phyloP scores from a whole-genome alignment of 1,140 invertebrate genomes.

The Subanguina moxae region DNA sequence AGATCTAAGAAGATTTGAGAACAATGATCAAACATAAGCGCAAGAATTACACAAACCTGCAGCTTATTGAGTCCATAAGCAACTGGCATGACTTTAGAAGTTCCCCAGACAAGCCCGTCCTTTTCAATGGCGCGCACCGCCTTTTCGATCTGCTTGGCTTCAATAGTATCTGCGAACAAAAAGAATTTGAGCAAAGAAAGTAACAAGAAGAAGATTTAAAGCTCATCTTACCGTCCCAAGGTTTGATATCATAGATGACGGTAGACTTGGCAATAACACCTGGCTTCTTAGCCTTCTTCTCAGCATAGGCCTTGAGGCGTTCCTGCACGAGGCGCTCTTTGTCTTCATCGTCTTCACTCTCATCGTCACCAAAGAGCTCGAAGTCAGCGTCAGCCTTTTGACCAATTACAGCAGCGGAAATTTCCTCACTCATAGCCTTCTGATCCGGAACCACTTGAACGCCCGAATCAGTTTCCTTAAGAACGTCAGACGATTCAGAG shows the following conservation, averaged over 20 bases:
- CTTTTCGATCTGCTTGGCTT: constrained; percentile 78
- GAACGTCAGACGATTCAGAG: no score
- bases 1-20: no score
- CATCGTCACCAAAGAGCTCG: constrained; percentile 78
- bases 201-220: background rate
- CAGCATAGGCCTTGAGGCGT: constrained; percentile 77
- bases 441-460: no score
- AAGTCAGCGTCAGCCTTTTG: constrained; percentile 68
- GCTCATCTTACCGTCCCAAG: constrained; percentile 8
- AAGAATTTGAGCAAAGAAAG: constrained; percentile 54
- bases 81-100: constrained; percentile 79
- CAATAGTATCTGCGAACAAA: constrained; percentile 74
- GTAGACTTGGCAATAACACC: constrained; percentile 86
- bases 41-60: constrained; percentile 72
- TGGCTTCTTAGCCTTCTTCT: constrained; percentile 86
- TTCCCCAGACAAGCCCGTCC: constrained; percentile 64
- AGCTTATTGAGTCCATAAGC: constrained; percentile 92
- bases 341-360: constrained; percentile 70
- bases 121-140: constrained; percentile 65
- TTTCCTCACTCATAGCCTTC: no score
- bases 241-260: constrained; percentile 75
- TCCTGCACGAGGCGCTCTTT: constrained; percentile 70
- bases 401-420: no score
- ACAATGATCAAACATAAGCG: no score
- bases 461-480: no score